Evolutionary conservation across 2,888 invertebrate species (phyloP).

Genomic region (Hetaerina titia): DNA sequence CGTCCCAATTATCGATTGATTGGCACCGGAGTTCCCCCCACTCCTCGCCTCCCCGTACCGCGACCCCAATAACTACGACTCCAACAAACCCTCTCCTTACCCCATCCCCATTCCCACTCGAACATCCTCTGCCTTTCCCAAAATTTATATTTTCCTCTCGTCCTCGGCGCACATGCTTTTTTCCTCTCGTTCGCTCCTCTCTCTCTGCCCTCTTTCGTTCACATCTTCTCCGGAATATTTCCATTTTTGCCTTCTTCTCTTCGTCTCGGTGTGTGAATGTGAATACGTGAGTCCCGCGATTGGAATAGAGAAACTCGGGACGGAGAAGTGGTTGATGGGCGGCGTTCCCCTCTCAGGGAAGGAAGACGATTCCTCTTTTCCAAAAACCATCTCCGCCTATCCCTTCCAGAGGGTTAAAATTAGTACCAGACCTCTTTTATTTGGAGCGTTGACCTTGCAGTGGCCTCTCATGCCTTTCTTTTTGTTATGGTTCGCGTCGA

Average conservation of each 20-base stretch:
- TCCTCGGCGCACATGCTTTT: neutral
- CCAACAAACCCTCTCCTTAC: neutral
- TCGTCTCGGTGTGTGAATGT: neutral
- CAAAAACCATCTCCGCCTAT: neutral
- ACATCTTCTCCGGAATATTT: neutral
- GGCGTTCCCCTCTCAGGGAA: neutral
- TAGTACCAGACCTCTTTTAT: neutral
- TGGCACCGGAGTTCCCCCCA: neutral
- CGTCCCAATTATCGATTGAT: conserved; percentile 14
- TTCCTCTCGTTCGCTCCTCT: neutral
- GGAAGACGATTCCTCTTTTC: too few relatives aligned
- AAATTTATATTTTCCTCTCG: neutral
- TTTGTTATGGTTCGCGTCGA: too few relatives aligned
- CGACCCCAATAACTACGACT: neutral
- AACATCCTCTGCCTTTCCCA: too few relatives aligned
- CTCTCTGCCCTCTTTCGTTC: neutral
- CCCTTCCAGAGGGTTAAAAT: neutral
- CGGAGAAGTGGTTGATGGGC: neutral
- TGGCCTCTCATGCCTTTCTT: neutral
- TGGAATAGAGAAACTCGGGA: neutral
- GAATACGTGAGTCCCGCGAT: neutral
- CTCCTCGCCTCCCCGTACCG: neutral
- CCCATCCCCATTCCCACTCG: neutral
- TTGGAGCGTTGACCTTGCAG: neutral
- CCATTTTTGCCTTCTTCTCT: neutral